Evolutionary conservation across 2,797 vertebrate species (phyloP).

Genomic region (Hoplostethus atlanticus): DNA sequence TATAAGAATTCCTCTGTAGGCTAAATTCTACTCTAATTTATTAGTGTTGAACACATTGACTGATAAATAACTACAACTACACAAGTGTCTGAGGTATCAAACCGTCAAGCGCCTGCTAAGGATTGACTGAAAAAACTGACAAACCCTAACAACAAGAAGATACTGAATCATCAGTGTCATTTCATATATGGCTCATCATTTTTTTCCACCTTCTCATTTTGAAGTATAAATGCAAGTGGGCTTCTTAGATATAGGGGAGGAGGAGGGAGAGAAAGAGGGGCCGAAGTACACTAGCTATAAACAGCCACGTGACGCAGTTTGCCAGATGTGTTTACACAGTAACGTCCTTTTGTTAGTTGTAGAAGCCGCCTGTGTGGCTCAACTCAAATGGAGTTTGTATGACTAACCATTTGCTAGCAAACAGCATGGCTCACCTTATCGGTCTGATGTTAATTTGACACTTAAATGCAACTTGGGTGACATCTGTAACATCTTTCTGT

Average conservation of each 20-base stretch:
- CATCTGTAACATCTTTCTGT: neutral
- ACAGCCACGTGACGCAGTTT: slow-evolving; percentile 64
- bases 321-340: slow-evolving; percentile 81
- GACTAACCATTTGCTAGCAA: slow-evolving; percentile 57
- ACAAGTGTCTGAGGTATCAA: neutral
- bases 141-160: neutral
- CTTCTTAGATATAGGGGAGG: neutral
- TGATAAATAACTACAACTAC: neutral
- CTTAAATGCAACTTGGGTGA: slow-evolving; percentile 4
- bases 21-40: neutral
- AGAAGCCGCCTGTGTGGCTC: slow-evolving; percentile 44
- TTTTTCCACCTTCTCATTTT: neutral
- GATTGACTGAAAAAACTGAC: neutral
- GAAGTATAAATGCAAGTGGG: neutral
- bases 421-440: slow-evolving; percentile 8
- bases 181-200: no score
- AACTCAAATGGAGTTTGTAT: slow-evolving; percentile 43
- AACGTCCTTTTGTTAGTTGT: slow-evolving; percentile 55
- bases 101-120: neutral
- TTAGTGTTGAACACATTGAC: neutral
- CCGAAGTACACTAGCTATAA: slow-evolving; percentile 74
- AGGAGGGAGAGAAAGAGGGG: slow-evolving; percentile 9
- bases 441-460: slow-evolving; percentile 5
- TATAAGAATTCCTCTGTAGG: no score
- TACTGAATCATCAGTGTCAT: neutral